phyloP scores from a whole-genome alignment of 2,113 vertebrate species.

The Malurus melanocephalus region DNA sequence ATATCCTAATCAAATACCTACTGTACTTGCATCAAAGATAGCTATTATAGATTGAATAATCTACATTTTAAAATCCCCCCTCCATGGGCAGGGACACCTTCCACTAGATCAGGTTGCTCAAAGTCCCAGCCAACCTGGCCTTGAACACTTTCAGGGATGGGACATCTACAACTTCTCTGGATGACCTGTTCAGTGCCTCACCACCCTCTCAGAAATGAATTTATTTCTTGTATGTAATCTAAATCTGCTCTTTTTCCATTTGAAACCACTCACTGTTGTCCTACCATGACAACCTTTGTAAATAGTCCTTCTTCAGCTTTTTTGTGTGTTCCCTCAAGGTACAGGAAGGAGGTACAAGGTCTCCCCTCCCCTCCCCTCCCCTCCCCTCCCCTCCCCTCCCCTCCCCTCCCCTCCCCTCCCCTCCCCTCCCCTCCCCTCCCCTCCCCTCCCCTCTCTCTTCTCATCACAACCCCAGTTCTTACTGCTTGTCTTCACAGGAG shows the following conservation, averaged over 20 bases:
- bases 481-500: too few species aligned
- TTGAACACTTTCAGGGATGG: neutral
- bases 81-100: neutral
- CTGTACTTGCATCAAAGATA: neutral
- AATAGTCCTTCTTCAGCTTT: neutral
- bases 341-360: neutral
- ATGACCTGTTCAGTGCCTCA: neutral
- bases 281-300: neutral
- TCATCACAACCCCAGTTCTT: neutral
- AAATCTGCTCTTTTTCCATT: neutral
- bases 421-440: neutral
- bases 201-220: neutral
- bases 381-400: neutral
- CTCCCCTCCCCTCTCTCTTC: too few species aligned
- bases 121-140: neutral
- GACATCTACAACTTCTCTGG: neutral
- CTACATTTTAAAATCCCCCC: neutral
- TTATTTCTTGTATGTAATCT: neutral
- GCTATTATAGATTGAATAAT: neutral
- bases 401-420: neutral
- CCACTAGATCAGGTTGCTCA: neutral
- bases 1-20: neutral
- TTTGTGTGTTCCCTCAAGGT: neutral
- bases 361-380: too few species aligned
- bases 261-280: neutral